Conservation (phyloP, 2,797 vertebrate species). For the Malurus splendens region DNA sequence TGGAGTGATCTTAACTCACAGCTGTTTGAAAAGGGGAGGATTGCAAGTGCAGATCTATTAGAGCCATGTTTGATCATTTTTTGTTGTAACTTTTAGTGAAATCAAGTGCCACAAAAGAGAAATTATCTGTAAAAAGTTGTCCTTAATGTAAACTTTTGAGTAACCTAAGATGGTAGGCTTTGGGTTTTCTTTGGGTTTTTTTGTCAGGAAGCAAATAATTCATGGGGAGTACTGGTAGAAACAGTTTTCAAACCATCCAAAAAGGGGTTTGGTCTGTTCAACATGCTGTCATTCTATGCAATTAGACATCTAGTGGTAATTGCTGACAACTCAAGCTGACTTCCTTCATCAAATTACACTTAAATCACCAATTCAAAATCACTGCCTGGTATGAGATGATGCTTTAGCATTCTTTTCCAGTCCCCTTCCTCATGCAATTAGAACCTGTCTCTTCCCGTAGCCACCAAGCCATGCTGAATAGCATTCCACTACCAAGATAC, state of each 20-base stretch:
- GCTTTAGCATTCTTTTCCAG: background rate
- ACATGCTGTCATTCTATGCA: background rate
- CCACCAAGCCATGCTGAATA: background rate
- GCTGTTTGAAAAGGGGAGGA: background rate
- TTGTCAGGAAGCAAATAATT: background rate
- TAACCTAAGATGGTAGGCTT: background rate
- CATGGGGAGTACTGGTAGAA: background rate
- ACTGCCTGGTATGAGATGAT: background rate
- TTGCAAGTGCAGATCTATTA: background rate
- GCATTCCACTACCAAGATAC: background rate
- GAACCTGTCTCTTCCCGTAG: background rate
- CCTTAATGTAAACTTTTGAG: background rate
- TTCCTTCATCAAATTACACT: background rate
- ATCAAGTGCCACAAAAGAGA: background rate
- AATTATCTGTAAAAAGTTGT: background rate
- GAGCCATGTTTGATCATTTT: fast-evolving
- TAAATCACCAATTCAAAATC: background rate
- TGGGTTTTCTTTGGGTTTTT: background rate
- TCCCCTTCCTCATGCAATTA: background rate
- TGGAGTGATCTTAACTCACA: background rate
- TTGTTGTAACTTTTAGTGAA: background rate
- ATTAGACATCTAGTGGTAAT: slow-evolving; percentile 8
- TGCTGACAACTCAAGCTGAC: background rate
- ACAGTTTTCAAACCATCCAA: background rate
- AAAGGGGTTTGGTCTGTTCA: background rate